A percentile compares a stretch with the other conserved stretches of the same genome.
Evolutionary conservation across 1,140 invertebrate genomes (phyloP).

Genomic region (Musca vetustissima): DNA sequence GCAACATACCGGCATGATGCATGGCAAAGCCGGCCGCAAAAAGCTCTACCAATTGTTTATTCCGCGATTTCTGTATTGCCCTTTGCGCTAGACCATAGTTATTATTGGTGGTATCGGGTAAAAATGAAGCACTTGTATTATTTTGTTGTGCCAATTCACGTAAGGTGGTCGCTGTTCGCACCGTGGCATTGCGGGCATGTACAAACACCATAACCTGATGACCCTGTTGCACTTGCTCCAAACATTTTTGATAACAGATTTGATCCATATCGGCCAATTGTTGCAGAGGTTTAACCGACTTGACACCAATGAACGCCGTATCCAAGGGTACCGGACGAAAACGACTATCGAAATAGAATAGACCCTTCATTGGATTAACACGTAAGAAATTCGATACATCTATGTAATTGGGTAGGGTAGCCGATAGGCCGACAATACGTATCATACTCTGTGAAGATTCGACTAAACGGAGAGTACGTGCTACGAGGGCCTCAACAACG

Average conservation of each 20-base stretch:
- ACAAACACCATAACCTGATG: conserved; percentile 99
- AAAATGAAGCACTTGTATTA: conserved; percentile 69
- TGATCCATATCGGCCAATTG: conserved; percentile 87
- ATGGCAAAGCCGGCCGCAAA: conserved; percentile 88
- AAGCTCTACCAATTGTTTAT: conserved; percentile 77
- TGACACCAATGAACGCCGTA: conserved; percentile 91
- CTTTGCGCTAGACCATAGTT: conserved; percentile 65
- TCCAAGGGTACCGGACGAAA: conserved; percentile 95
- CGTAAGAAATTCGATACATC: conserved; percentile 94
- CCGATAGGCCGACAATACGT: conserved; percentile 95
- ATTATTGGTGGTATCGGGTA: conserved; percentile 64
- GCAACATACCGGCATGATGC: conserved; percentile 87
- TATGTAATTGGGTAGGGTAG: conserved; percentile 96
- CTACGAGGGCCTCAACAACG: conserved; percentile 96
- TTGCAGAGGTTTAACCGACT: conserved; percentile 73
- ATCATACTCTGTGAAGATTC: conserved; percentile 97
- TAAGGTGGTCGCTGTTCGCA: conserved; percentile 78
- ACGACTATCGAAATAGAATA: conserved; percentile 97
- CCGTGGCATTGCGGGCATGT: conserved; percentile 94
- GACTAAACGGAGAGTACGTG: conserved; percentile 90
- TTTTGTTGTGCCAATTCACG: conserved; percentile 76
- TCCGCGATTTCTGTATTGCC: conserved; percentile 69
- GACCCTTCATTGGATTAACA: conserved; percentile 89
- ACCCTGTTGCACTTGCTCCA: conserved; percentile 82
- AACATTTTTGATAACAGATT: conserved; percentile 91